Percentiles rank a stretch among this genome's conserved stretches.
Conservation (phyloP, 2,113 vertebrate species). For the Xiphias gladius region DNA sequence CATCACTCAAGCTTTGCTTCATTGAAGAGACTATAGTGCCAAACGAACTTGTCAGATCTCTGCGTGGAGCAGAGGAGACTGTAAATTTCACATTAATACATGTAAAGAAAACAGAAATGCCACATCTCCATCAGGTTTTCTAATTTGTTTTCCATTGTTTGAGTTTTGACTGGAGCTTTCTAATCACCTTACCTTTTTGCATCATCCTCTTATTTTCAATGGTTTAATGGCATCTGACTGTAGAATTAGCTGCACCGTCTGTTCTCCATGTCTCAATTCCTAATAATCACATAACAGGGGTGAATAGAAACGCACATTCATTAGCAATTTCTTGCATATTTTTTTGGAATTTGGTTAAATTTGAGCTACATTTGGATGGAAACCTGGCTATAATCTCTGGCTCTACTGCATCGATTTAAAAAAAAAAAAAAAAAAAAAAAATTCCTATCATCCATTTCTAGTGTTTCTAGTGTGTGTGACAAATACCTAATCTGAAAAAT, state of each 20-base stretch:
- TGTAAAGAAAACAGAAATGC: background rate
- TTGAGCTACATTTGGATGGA: background rate
- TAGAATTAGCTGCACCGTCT: too few species aligned
- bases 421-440: too few species aligned
- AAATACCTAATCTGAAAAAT: slow-evolving; percentile 11
- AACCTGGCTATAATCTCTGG: background rate
- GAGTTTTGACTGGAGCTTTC: background rate
- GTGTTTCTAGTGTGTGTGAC: background rate
- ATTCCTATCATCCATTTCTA: too few species aligned
- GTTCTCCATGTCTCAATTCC: too few species aligned
- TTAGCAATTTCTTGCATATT: background rate
- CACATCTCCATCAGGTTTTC: too few species aligned
- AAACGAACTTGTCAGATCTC: too few species aligned
- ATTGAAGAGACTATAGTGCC: background rate
- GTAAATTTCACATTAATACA: background rate
- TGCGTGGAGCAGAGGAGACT: background rate
- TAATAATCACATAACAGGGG: too few species aligned
- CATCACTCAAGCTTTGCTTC: background rate
- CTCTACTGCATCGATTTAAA: background rate
- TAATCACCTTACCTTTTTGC: background rate
- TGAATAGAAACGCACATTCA: background rate
- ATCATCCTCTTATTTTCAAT: too few species aligned
- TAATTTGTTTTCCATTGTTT: background rate
- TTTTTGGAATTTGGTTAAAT: background rate
- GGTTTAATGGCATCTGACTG: too few species aligned